phyloP scores from a whole-genome alignment of 2,888 invertebrate species.

The Gymnosoma rotundatum region DNA sequence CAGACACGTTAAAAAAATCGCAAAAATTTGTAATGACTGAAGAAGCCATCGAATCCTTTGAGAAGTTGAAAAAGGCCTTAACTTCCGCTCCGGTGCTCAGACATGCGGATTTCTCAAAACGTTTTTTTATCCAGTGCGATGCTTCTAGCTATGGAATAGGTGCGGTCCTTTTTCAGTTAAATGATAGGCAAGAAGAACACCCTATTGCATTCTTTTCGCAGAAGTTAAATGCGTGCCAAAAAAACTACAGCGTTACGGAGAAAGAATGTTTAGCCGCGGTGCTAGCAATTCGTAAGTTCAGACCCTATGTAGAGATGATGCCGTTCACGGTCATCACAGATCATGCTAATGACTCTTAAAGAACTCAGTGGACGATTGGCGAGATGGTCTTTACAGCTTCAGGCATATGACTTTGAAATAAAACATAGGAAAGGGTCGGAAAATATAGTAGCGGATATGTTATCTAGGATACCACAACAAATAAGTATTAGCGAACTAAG shows the following conservation, averaged over 20 bases:
- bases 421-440: constrained; percentile 21
- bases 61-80: constrained; percentile 31
- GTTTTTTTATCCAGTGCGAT: too few species aligned
- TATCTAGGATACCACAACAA: background rate
- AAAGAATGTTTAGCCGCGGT: background rate
- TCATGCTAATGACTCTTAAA: background rate
- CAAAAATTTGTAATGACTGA: constrained; percentile 14
- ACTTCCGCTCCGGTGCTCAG: constrained; percentile 25
- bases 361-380: constrained; percentile 15
- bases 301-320: background rate
- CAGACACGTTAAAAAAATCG: constrained; percentile 28
- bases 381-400: too few species aligned
- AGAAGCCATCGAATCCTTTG: constrained; percentile 3
- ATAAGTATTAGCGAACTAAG: background rate
- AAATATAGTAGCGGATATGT: constrained; percentile 20
- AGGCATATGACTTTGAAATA: constrained; percentile 2
- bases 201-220: background rate
- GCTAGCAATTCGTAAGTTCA: background rate
- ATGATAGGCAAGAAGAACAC: too few species aligned
- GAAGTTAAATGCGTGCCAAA: background rate
- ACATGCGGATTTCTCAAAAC: background rate
- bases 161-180: too few species aligned
- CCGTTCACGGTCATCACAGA: background rate
- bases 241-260: background rate
- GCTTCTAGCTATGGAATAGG: too few species aligned